Evolutionary conservation across 2,113 vertebrate species (phyloP).

Genomic region (Psammodynastes pulverulentus): DNA sequence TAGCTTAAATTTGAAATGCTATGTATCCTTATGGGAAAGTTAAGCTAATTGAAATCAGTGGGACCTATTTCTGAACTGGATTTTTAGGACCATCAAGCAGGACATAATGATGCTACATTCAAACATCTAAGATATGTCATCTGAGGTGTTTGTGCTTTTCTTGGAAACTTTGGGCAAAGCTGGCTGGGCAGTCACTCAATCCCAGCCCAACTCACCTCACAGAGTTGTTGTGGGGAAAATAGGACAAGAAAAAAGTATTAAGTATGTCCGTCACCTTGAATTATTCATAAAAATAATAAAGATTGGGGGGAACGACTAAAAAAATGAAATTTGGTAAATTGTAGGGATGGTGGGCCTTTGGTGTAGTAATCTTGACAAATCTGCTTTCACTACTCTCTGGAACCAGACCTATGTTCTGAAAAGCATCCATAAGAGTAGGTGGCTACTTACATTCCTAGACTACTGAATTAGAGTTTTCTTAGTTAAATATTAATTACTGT

Average conservation of each 20-base stretch:
- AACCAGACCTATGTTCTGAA: not conserved
- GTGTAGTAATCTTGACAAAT: not conserved
- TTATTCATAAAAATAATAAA: not conserved
- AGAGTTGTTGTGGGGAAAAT: not conserved
- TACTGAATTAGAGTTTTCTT: not conserved
- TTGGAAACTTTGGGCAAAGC: not conserved
- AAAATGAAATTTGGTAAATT: not conserved
- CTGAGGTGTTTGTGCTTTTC: not conserved
- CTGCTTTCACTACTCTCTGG: not conserved
- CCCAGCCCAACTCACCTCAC: not conserved
- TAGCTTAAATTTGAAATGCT: not conserved
- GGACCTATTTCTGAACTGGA: not conserved
- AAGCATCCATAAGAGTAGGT: not conserved
- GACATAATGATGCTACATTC: not conserved
- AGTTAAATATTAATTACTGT: not conserved
- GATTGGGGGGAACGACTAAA: no score
- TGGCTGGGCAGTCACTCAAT: not conserved
- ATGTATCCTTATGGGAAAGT: not conserved
- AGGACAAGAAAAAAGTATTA: not conserved
- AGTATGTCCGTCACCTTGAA: not conserved
- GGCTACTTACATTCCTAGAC: not conserved
- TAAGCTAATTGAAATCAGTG: not conserved
- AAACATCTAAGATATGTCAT: not conserved
- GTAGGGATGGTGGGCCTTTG: not conserved
- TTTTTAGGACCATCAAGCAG: not conserved